Evolutionary conservation across 2,113 vertebrate genomes (phyloP), one percentile per base, ranked within the genome.

Genomic region (Thamnaconus septentrionalis): DNA sequence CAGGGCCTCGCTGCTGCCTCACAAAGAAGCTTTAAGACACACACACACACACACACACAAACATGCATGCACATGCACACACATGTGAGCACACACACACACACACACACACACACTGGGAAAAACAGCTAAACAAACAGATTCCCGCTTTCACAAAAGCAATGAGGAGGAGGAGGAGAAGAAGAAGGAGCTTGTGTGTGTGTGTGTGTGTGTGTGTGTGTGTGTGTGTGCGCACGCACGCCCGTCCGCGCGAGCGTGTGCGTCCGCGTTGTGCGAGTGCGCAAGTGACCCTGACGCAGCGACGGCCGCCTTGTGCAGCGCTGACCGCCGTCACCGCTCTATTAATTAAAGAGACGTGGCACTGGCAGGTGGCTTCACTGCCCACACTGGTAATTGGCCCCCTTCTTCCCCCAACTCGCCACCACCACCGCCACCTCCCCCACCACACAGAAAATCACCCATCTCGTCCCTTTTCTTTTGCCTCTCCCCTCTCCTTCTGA

Each of bases 291-390:
- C 93, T 87, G 92, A 92, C 90, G 90, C 67, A 52, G 89, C 90
- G 93, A 92, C 89, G 18, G 91, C 92, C 88, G 93, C 93, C 91
- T 94, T 93, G 95, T 92, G 92, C 94, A 93, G 92, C 94, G 94
- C 93, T 96, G 95, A 96, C 95, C 95, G 91, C 91, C 91, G 91
- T 92, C 94, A 90, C 92, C 91, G 93, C 93, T 93, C 92, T 93
- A 91, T 96, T 98, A 96, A 98, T 98, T 98, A 98, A 95, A 95
- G 94, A 93, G 87, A 94, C 75, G 80, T 90, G 85, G 91, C 85
- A 78, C 94, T 95, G 95, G 95, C 96, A 98, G 96, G 96, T 96
- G 96, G 95, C 94, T 93, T 92, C 84, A 89, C 94, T 93, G 93
- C 91, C 89, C 88, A 89, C 92, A 92, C 93, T 88, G 92, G 89